Evolutionary conservation across 1,140 invertebrate species (phyloP).

Genomic region (Hycleus phaleratus): DNA sequence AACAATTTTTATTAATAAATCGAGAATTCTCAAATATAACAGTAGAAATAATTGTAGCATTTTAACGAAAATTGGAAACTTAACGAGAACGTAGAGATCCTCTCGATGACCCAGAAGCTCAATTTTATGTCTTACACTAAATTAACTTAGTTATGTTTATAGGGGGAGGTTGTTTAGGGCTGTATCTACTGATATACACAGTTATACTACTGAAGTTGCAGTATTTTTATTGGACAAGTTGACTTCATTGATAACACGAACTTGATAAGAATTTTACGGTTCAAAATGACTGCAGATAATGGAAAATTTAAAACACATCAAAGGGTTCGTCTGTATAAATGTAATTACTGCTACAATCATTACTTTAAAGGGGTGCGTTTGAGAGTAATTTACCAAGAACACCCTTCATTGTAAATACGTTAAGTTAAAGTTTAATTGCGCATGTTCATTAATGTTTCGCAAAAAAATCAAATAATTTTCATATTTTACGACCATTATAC

Average conservation of each 20-base stretch:
- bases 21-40: no score
- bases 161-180: constrained; percentile 30
- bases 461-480: background rate
- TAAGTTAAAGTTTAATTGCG: no score
- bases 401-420: no score
- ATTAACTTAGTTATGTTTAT: constrained; percentile 40
- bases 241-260: background rate
- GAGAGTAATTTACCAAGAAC: constrained; percentile 7
- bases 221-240: constrained; percentile 27
- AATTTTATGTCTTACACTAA: constrained; percentile 36
- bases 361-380: constrained; percentile 19
- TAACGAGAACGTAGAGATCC: constrained; percentile 14
- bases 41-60: background rate
- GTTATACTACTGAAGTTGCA: constrained; percentile 32
- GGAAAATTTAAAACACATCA: constrained; percentile 8
- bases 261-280: no score
- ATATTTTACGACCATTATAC: background rate
- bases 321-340: constrained; percentile 20
- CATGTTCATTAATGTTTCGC: no score
- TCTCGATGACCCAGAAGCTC: constrained; percentile 30
- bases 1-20: no score
- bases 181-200: constrained; percentile 32
- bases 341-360: constrained; percentile 25
- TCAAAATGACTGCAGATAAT: constrained; percentile 8
- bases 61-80: no score